phyloP scores from a whole-genome alignment of 2,797 vertebrate species.

The Anniella stebbinsi region DNA sequence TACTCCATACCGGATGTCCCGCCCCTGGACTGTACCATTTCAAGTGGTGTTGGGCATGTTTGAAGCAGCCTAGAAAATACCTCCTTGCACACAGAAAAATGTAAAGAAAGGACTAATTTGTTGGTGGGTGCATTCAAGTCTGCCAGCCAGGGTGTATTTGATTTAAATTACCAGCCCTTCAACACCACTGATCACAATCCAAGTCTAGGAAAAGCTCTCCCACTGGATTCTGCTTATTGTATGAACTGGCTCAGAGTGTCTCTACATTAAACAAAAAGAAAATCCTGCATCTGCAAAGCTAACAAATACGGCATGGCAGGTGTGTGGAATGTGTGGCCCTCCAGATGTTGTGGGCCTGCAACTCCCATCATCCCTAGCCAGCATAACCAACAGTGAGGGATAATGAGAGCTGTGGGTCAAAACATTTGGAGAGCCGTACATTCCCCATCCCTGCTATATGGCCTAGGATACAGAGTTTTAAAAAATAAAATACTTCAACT shows the following conservation, averaged over 20 bases:
- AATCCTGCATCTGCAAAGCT: neutral
- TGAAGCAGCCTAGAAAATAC: neutral
- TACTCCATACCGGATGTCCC: no score
- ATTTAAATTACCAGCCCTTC: neutral
- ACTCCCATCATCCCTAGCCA: no score
- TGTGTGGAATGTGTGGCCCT: no score
- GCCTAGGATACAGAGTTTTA: neutral
- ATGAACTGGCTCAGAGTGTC: neutral
- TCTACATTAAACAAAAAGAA: neutral
- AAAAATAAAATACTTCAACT: neutral
- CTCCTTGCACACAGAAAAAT: neutral
- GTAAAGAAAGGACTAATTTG: neutral
- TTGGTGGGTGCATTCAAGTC: neutral
- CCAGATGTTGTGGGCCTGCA: no score
- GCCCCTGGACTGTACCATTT: neutral
- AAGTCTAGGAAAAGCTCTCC: neutral
- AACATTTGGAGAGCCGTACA: no score
- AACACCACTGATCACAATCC: neutral
- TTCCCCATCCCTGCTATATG: neutral
- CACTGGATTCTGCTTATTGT: neutral
- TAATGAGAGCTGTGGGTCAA: no score
- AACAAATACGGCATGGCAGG: neutral
- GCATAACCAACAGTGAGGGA: no score
- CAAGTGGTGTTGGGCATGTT: neutral
- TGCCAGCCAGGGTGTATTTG: no score